A percentile compares a stretch with the other conserved stretches of the same genome.
Conservation (phyloP, 2,113 vertebrate genomes). For the Chionis minor region DNA sequence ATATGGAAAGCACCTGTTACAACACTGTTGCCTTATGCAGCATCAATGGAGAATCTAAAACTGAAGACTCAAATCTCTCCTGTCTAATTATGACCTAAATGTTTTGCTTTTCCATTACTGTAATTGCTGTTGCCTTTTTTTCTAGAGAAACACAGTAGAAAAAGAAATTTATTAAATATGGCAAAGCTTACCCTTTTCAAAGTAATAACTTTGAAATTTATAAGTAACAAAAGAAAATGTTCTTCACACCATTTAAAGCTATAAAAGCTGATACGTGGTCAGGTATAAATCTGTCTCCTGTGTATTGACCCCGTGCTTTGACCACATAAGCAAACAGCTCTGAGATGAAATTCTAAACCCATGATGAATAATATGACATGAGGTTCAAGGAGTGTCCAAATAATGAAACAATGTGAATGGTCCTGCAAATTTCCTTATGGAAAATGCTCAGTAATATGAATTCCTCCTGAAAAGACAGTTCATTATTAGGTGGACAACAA, state of each 20-base stretch:
- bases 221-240: not conserved
- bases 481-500: not conserved
- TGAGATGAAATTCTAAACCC: not conserved
- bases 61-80: not conserved
- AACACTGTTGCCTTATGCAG: not conserved
- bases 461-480: not conserved
- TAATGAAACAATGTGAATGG: not conserved
- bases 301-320: rapidly evolving
- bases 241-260: not conserved
- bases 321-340: not conserved
- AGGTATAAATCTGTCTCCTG: not conserved
- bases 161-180: not conserved
- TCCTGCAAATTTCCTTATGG: not conserved
- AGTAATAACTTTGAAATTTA: not conserved
- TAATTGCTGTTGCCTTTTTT: not conserved
- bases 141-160: not conserved
- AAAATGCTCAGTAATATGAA: not conserved
- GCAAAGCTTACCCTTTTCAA: not conserved
- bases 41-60: not conserved
- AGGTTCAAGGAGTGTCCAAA: not conserved
- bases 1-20: not conserved
- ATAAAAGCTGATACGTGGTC: not conserved
- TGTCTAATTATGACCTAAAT: not conserved
- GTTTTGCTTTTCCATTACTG: not conserved
- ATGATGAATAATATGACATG: not conserved